Percentiles rank a stretch among this genome's conserved stretches.
Evolutionary conservation across 35 echinoderm and acorn worm species (phyloP).

Genomic region (Heliocidaris erythrogramma): DNA sequence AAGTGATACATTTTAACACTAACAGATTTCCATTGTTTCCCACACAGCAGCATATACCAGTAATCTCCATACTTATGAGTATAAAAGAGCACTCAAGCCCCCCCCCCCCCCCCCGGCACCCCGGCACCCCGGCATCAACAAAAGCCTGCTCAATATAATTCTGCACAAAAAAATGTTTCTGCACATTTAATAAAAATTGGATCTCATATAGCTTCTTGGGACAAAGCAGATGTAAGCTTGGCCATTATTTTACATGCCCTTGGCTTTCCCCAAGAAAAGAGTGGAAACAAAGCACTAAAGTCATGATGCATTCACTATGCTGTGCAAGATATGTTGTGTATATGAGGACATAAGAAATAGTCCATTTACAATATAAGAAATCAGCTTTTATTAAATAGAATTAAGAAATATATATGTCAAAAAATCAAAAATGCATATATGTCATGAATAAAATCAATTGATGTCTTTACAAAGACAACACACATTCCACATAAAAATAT

Average conservation of each 20-base stretch:
- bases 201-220: no score
- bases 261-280: neutral
- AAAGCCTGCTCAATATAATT: neutral
- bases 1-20: no score
- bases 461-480: neutral
- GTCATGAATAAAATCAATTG: neutral
- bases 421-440: neutral
- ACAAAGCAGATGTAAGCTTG: neutral
- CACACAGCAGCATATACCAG: no score
- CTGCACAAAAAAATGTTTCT: neutral
- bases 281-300: neutral
- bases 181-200: neutral
- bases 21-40: no score
- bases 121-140: neutral
- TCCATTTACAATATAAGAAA: neutral
- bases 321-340: slow-evolving; percentile 1
- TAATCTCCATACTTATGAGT: no score
- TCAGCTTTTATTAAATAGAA: neutral
- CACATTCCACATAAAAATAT: neutral
- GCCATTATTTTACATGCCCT: neutral
- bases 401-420: neutral
- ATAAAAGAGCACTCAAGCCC: no score
- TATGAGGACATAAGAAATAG: neutral
- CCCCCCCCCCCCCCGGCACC: no score
- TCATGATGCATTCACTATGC: neutral